Base-by-base conservation (phyloP, 2,113 vertebrate genomes). In the Ceratotherium simum region DNA sequence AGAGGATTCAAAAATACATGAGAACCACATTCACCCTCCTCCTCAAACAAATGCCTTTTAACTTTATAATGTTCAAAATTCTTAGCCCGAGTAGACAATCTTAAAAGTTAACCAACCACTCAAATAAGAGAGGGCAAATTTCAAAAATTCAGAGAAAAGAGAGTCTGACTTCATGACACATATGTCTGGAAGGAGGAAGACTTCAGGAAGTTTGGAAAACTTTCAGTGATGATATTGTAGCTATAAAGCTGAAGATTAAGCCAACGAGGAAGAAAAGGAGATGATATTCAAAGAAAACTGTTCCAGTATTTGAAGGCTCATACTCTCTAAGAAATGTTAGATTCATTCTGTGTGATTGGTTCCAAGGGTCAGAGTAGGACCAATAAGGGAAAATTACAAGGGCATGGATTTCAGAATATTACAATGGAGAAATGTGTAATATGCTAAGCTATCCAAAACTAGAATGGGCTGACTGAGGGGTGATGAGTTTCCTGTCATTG, bases 361-460 rank as follows among this genome's bases (percentile, higher is more conserved):
- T 95, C 33, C 48, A 87, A n/a, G 69, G 5, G 31, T 33, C 29
- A 94, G 46, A 95, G 11, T 85, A 78, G 48, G 21, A 58, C 33
- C 62, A 89, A 70, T 27, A 86, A 80, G 51, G 21, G 36, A n/a
- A 96, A 94, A 92, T 58, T n/a, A 33, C 20, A 83, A 91, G 62
- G 48, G 8, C 25, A 25, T 3, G 25, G 33, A n/a, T 76, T 90
- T 87, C 29, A 64, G n/a, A 90, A 72, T 75, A 72, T 46, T 83
- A n/a, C 54, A 76, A 83, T 13, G 33, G 23, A 67, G n/a, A 95
- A 64, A 70, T 60, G 51, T 42, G n/a, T 75, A 83, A 31, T 93
- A 48, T 33, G 36, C 5, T 56, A 80, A 91, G n/a, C n/a, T 92
- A 54, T 72, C 58, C 31, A 56, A 85, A 70, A 62, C n/a, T 84